A percentile compares a stretch with the other conserved stretches of the same genome.
These are phyloP conservation scores for Ammospiza caudacuta DNA, from an alignment of 2,113 vertebrate genomes.

Conservation along the genomic window DNA sequence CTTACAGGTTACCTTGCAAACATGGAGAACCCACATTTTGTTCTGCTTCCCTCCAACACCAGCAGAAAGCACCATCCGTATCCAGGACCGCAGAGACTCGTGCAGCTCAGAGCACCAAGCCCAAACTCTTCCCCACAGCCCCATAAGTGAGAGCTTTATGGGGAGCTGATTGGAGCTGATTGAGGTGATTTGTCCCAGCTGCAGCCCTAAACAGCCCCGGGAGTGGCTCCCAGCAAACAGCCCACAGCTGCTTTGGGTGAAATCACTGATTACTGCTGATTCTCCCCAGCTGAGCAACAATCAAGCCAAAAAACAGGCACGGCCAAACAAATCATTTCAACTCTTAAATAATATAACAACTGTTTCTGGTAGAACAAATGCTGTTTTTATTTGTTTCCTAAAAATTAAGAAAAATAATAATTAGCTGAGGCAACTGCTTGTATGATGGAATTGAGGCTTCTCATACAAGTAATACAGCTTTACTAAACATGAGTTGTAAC, in stretches of 20 bases:
- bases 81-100: fast-evolving
- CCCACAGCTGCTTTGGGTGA: not conserved
- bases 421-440: slow-evolving; percentile 15
- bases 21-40: fast-evolving
- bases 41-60: fast-evolving
- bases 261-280: not conserved
- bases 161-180: not conserved
- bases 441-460: not conserved
- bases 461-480: slow-evolving; percentile 5
- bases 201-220: not conserved
- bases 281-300: not conserved
- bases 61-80: fast-evolving
- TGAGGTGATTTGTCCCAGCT: not conserved
- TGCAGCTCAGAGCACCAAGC: fast-evolving
- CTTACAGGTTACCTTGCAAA: not conserved
- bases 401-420: slow-evolving; percentile 41
- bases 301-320: not conserved
- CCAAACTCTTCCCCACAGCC: fast-evolving
- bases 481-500: not conserved
- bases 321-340: not conserved
- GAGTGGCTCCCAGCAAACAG: not conserved
- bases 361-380: slow-evolving; percentile 34
- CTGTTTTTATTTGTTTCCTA: slow-evolving; percentile 50
- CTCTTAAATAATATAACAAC: slow-evolving; percentile 23
- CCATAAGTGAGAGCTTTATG: fast-evolving